Base-by-base conservation (phyloP, 2,888 invertebrate species). In the Ornithoptera priamus region DNA sequence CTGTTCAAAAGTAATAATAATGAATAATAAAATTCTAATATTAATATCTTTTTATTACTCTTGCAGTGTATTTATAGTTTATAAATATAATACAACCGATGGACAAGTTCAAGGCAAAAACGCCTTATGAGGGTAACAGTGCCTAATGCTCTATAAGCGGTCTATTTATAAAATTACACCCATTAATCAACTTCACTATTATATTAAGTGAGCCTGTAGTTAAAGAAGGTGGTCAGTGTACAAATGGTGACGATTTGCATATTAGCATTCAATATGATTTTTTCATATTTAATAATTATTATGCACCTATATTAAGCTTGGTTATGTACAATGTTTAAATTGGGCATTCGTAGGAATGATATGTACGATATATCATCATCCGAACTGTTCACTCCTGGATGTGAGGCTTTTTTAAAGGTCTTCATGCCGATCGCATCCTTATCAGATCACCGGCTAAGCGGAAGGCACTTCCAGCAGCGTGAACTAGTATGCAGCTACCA, bases 21-120 rank as follows among this genome's bases (percentile, higher is more conserved):
- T 30, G 1, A 15, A 50, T 50, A 50, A 17, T 50, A 50, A 50
- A 15, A 50, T 50, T 17, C 15, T 15, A 50, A 50, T 50, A 12
- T 17, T 17, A 50, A 4, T 18, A 18, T 50, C 18, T 50, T 39
- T 39, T 39, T 39, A 36, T 39, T 39, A 39, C 0, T 39, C 0
- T 8, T 10, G 10, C 39, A 50, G 50, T 50, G 1, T 20, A 1
- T 57, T 20, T 42, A 59, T 39, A 20, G 68, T 60, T 75, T 73
- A 72, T 72, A 74, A 17, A 50, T 68, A 71, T 75, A 75, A 70
- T 72, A 69, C 71, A 75, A 80, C 79, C 80, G 76, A 79, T 80
- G 74, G 22, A 67, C 78, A 77, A 78, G 79, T 79, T 81, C 81
- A 80, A 79, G 81, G 81, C 72, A 62, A 75, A 72, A 68, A 59